A percentile compares a stretch with the other conserved stretches of the same genome.
Conservation (phyloP, 2,113 vertebrate species). For the Sebastes schlegelii region DNA sequence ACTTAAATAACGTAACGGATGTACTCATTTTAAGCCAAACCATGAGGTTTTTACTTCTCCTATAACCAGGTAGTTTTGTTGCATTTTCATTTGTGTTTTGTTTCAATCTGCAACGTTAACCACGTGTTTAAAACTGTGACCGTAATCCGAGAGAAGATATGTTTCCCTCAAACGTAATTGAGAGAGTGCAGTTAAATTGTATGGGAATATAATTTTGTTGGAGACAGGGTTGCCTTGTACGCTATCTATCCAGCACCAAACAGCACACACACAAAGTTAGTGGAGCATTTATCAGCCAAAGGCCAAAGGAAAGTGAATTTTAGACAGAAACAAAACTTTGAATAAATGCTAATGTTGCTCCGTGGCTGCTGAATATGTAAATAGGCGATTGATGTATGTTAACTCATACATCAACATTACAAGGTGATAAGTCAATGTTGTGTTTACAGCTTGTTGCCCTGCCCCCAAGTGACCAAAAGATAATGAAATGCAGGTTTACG, state of each 20-base stretch:
- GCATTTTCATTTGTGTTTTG: neutral
- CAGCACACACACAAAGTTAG: neutral
- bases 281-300: neutral
- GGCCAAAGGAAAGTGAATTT: neutral
- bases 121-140: neutral
- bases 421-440: too few relatives aligned
- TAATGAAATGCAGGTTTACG: neutral
- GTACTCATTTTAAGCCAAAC: too few relatives aligned
- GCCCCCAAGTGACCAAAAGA: neutral
- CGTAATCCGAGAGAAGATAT: too few relatives aligned
- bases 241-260: too few relatives aligned
- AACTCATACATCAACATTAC: neutral
- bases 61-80: neutral
- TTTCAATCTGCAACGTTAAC: neutral
- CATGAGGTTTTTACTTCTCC: too few relatives aligned
- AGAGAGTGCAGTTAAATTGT: neutral
- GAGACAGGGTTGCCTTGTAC: too few relatives aligned
- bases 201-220: neutral
- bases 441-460: neutral
- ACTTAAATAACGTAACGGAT: neutral
- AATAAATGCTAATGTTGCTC: neutral
- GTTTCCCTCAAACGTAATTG: neutral
- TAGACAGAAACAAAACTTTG: neutral
- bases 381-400: neutral
- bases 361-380: neutral